Evolutionary conservation across 2,888 invertebrate genomes (phyloP).

Genomic region (Orthosia incerta): DNA sequence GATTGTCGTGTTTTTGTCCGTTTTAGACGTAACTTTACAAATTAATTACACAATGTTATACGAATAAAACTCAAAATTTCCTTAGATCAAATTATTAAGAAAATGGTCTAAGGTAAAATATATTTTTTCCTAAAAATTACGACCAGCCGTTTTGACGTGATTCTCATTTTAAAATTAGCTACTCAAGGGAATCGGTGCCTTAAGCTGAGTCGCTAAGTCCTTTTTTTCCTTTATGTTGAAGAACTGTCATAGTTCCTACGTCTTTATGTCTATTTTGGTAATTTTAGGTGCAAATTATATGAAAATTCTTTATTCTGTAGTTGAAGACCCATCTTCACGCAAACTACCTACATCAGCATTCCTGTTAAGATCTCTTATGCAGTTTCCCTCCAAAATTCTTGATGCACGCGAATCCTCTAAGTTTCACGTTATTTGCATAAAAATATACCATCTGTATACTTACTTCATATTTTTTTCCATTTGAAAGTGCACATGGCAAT

Average conservation of each 20-base stretch:
- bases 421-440: background rate
- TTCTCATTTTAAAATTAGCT: no score
- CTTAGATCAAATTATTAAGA: no score
- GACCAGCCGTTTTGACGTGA: no score
- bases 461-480: slow-evolving; percentile 16
- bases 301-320: background rate
- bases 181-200: no score
- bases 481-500: slow-evolving; percentile 43
- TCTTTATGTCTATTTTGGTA: background rate
- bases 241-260: background rate
- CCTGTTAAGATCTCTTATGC: background rate
- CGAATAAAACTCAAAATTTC: no score
- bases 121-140: no score
- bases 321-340: background rate
- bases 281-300: background rate
- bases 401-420: background rate
- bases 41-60: no score
- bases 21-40: no score
- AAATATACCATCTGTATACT: background rate
- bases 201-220: background rate
- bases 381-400: background rate
- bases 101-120: no score
- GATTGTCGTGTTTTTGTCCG: no score
- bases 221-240: background rate
- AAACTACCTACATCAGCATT: background rate